Conservation (phyloP, 2,888 invertebrate species). For the Ectemnius cavifrons region DNA sequence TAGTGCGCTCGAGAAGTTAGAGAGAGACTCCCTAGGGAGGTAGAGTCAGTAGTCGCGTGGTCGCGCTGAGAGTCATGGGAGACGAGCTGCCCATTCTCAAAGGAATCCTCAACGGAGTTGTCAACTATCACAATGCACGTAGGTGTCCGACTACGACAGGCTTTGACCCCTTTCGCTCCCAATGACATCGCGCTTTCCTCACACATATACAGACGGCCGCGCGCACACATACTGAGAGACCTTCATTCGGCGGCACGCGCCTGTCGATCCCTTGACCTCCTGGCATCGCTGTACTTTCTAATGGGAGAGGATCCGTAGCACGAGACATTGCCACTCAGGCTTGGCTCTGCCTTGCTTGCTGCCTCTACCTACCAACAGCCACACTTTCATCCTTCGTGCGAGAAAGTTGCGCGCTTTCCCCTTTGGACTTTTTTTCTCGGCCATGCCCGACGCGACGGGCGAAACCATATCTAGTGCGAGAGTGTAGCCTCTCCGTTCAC, state of each 20-base stretch:
- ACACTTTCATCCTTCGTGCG: slow-evolving; percentile 62
- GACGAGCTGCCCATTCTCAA: slow-evolving; percentile 95
- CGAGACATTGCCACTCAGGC: slow-evolving; percentile 24
- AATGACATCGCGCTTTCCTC: not conserved
- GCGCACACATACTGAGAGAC: not conserved
- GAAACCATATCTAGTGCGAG: slow-evolving; percentile 36
- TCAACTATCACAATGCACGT: slow-evolving; percentile 96
- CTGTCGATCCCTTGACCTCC: not conserved
- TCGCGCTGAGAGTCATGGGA: slow-evolving; percentile 82
- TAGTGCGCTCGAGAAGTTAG: slow-evolving; percentile 36
- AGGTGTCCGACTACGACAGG: slow-evolving; percentile 80
- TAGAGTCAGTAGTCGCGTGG: slow-evolving; percentile 26
- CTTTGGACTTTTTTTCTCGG: slow-evolving; percentile 53
- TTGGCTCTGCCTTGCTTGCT: too few species aligned
- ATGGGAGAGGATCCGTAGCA: slow-evolving; percentile 52
- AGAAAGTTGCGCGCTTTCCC: slow-evolving; percentile 70
- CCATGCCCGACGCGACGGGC: slow-evolving; percentile 13
- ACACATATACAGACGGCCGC: not conserved
- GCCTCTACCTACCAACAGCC: not conserved
- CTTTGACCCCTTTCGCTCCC: not conserved
- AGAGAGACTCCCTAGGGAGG: slow-evolving; percentile 9
- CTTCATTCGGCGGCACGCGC: too few species aligned
- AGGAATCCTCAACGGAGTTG: slow-evolving; percentile 93
- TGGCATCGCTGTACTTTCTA: slow-evolving; percentile 57
- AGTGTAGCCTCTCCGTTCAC: slow-evolving; percentile 13